Base-by-base conservation (phyloP, 1,140 invertebrate species). In the Triops cancriformis region DNA sequence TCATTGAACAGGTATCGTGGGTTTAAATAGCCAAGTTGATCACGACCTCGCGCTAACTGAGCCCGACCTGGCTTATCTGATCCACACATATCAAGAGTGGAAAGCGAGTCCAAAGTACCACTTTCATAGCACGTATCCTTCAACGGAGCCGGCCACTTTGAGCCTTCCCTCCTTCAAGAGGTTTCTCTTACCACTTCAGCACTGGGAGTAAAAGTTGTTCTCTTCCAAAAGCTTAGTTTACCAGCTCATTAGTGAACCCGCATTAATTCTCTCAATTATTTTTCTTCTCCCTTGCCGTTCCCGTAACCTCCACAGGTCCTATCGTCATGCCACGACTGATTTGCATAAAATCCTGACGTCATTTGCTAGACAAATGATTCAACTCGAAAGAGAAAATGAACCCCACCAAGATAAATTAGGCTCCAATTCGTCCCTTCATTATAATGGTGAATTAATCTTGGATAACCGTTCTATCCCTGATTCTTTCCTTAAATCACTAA, bases 11-110 rank as follows among this genome's bases (percentile, higher is more conserved):
- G 79, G 79, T 28, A 42, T 78, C 12, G 74, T 72, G 81, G 83
- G 82, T 2, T 43, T 82, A 2, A 81, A 83, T 43, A 85, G 84
- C 76, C 79, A 80, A 42, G 78, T 80, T 31, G 80, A 81, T 73
- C 79, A 82, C 74, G 80, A 81, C 12, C 42, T 84, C 37, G 85
- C 84, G 79, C 80, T 85, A n/a, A 81, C 80, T n/a, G 74, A 81
- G 28, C 76, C 81, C 14, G 84, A 85, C 75, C 75, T 84, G 5
- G 41, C 80, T 9, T 84, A 82, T 77, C 75, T 85, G 0, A 73
- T 85, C n/a, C 80, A 83, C 37, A 82, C 80, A n/a, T 80, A 82
- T 73, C 75, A 82, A 78, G 84, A 85, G 78, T 76, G 77, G 51
- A 64, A 64, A 64, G 51, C 51, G 51, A 64, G 51, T 14, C 51